These are phyloP conservation scores for Beris morrisii DNA, from an alignment of 2,888 invertebrate genomes.

Conservation along the genomic window DNA sequence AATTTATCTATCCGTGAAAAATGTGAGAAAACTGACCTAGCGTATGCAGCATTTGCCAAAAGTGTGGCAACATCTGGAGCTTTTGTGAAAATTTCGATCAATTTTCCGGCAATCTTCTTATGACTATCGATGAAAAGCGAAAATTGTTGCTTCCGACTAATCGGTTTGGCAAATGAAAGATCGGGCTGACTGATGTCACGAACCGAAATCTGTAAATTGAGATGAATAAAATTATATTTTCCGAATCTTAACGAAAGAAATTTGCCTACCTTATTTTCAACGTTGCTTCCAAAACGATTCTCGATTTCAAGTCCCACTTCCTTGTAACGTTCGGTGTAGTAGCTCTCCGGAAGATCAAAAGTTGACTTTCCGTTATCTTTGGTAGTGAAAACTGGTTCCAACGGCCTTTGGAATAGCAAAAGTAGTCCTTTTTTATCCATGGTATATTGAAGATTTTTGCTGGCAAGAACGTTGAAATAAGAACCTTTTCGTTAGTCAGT, in stretches of 20 bases:
- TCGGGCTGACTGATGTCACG: constrained; percentile 49
- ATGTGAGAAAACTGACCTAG: constrained; percentile 44
- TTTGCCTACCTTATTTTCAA: constrained; percentile 44
- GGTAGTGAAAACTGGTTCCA: constrained; percentile 52
- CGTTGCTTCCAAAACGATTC: constrained; percentile 49
- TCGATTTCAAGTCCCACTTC: constrained; percentile 47
- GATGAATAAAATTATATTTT: not conserved
- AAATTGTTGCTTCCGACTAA: constrained; percentile 57
- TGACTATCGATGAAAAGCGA: constrained; percentile 75
- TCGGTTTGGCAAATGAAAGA: constrained; percentile 46
- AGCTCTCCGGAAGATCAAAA: constrained; percentile 52
- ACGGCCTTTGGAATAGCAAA: constrained; percentile 51
- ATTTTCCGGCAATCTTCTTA: constrained; percentile 67
- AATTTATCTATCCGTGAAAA: not conserved
- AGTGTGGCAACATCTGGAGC: constrained; percentile 63
- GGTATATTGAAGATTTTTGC: no score
- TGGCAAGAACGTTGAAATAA: no score
- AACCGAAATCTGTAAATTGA: constrained; percentile 46
- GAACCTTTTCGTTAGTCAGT: no score
- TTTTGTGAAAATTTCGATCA: constrained; percentile 72
- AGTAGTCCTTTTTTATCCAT: constrained; percentile 46
- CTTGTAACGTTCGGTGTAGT: constrained; percentile 48
- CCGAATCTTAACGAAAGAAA: no score
- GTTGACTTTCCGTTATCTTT: constrained; percentile 50
- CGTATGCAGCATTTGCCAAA: constrained; percentile 68